Base-by-base conservation (phyloP, 2,113 vertebrate species). In the Choloepus hoffmanni region DNA sequence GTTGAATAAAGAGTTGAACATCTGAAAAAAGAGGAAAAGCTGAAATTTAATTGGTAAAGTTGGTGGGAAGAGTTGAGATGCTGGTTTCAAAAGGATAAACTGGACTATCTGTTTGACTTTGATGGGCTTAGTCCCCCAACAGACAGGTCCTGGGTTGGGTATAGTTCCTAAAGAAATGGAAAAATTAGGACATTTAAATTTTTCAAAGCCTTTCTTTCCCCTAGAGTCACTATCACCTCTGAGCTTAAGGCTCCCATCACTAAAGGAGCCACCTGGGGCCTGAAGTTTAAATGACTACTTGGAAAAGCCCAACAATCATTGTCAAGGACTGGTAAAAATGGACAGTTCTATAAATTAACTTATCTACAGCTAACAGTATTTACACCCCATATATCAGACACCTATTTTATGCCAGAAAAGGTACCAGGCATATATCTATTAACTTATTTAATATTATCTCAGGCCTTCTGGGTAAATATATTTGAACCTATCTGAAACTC, bases 1-100 rank as follows among this genome's bases (percentile, higher is more conserved):
- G 33, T 12, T 0, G 19, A 43, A 53, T 33, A 7, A 16, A 21
- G 36, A n/a, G 24, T 33, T 16, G 1, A 1, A 13, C 0, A 6
- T 18, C 50, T 45, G 85, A 63, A 60, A 16, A 0, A 1, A 10
- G 73, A 60, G 40, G 40, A 10, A 40, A 53, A 13, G 48, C 36
- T n/a, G 85, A 77, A 15, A 21, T 53, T 6, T 5, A 76, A 45
- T 18, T 16, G 43, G 79, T 1, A 1, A 19, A 65, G 63, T 0
- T 2, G 9, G 15, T 2, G 9, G 15, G 55, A 72, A 77, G 60
- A 21, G 15, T 0, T 33, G 78, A 33, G 55, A 30, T 24, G 23
- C 15, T 26, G 50, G 65, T 28, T 60, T 28, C n/a, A 4, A 72
- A 72, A 85, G 58, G 74, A 62, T 58, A 36, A 9, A 18, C 45